These are phyloP conservation scores for Rhipidura dahli DNA, from an alignment of 2,113 vertebrate species.

Conservation along the genomic window DNA sequence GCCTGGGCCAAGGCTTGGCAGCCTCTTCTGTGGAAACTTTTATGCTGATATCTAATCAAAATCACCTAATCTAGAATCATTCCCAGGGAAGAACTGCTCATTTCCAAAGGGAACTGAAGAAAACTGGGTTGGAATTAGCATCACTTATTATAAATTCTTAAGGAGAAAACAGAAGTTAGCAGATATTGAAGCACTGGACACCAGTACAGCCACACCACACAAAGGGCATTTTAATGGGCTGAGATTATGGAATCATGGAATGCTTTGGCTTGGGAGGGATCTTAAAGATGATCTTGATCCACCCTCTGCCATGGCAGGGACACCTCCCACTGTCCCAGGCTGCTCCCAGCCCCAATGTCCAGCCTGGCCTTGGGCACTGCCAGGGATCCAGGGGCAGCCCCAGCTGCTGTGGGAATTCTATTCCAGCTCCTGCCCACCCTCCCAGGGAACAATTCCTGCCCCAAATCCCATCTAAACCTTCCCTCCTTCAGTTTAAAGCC, in stretches of 20 bases:
- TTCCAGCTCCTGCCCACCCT: not conserved
- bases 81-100: not conserved
- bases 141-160: accelerated
- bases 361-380: not conserved
- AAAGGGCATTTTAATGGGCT: not conserved
- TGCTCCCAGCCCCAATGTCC: not conserved
- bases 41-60: not conserved
- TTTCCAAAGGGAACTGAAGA: not conserved
- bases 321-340: not conserved
- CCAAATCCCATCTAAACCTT: accelerated
- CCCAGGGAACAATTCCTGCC: accelerated
- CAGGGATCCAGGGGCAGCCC: not conserved
- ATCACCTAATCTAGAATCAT: not conserved
- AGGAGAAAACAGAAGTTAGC: accelerated
- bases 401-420: not conserved
- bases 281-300: not conserved
- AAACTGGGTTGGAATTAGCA: not conserved
- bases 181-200: accelerated
- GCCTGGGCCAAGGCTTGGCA: no score
- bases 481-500: not conserved
- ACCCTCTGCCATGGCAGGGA: not conserved
- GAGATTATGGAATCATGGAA: not conserved
- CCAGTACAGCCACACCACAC: accelerated
- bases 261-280: not conserved
- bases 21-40: no score